Conservation (phyloP, 2,888 invertebrate species). For the Limnephilus rhombicus region DNA sequence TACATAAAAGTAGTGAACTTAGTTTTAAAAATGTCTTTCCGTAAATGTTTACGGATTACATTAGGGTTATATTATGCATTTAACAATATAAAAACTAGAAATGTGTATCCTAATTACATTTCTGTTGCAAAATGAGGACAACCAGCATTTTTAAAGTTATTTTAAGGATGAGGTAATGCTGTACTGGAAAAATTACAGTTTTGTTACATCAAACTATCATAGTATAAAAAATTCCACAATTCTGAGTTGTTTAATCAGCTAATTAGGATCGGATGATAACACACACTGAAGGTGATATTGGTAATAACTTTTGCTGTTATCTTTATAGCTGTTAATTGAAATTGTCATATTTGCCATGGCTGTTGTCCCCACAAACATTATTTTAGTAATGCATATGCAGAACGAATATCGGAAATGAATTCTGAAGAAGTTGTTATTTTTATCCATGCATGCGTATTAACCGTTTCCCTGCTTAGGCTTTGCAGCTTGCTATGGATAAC, state of each 20-base stretch:
- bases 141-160: neutral
- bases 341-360: neutral
- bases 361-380: neutral
- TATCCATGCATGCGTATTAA: too few relatives aligned
- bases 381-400: neutral
- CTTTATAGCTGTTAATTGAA: constrained; percentile 25
- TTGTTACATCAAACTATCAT: neutral
- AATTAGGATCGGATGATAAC: neutral
- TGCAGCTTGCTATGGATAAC: too few relatives aligned
- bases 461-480: too few relatives aligned
- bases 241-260: neutral
- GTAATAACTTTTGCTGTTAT: neutral
- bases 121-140: neutral
- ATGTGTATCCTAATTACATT: neutral
- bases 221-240: neutral
- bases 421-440: neutral
- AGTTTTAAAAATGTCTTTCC: too few relatives aligned
- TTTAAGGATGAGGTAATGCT: neutral
- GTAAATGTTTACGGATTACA: neutral
- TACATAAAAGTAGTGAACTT: neutral
- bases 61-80: neutral
- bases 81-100: neutral
- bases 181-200: neutral
- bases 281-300: constrained; percentile 10
- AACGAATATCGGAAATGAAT: neutral